Evolutionary conservation across 2,888 invertebrate genomes (phyloP).

Genomic region (Choreutis nemorana): DNA sequence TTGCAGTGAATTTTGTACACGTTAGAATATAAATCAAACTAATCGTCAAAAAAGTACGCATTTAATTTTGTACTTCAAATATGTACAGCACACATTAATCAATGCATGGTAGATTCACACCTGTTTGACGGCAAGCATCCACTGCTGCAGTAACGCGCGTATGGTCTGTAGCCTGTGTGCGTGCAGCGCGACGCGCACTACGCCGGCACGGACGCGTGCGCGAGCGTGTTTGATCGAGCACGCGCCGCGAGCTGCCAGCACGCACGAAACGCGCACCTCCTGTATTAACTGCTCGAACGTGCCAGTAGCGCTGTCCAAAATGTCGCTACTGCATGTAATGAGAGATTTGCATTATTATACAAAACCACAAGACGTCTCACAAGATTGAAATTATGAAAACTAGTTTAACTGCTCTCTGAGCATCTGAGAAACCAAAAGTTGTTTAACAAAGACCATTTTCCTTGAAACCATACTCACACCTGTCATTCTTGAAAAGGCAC

Average conservation of each 20-base stretch:
- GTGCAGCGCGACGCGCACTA: conserved; percentile 25
- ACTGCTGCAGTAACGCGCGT: conserved; percentile 28
- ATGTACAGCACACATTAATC: too few species aligned
- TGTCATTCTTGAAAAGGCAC: too few species aligned
- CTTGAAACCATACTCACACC: too few species aligned
- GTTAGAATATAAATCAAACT: too few species aligned
- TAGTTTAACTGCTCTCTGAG: too few species aligned
- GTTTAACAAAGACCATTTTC: too few species aligned
- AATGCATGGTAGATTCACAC: conserved; percentile 17
- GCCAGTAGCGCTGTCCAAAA: conserved; percentile 40
- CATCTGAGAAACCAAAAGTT: too few species aligned
- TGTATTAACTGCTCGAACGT: conserved; percentile 33
- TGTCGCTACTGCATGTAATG: conserved; percentile 27
- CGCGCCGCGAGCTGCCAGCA: conserved; percentile 13
- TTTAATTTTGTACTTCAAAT: too few species aligned
- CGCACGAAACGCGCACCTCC: conserved; percentile 25
- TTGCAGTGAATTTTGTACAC: too few species aligned
- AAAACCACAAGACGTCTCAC: conserved; percentile 1
- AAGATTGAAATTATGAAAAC: conserved; percentile 1
- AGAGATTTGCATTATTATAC: background rate
- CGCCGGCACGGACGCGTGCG: conserved; percentile 17
- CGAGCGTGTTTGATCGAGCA: conserved; percentile 12
- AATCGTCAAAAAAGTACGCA: too few species aligned
- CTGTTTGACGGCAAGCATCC: conserved; percentile 19
- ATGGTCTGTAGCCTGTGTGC: conserved; percentile 33